Evolutionary conservation across 1,140 invertebrate genomes (phyloP).

Genomic region (Lasioglossum baleicum): DNA sequence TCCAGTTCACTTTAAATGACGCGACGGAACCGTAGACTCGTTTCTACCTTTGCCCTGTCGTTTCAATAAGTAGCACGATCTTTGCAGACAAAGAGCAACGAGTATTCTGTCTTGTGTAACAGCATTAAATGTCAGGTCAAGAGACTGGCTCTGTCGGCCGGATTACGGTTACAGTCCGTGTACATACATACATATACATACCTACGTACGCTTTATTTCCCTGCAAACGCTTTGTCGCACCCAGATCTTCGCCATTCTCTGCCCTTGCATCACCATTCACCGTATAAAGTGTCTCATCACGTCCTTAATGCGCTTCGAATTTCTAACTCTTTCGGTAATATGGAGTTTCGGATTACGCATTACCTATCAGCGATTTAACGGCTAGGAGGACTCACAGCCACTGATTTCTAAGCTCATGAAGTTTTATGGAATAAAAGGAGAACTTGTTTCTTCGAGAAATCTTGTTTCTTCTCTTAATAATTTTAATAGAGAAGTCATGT

Average conservation of each 20-base stretch:
- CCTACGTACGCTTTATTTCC: constrained; percentile 43
- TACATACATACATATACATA: constrained; percentile 18
- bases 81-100: constrained; percentile 63
- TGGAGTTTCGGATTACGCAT: too few relatives aligned
- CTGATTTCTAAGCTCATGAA: too few relatives aligned
- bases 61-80: constrained; percentile 60
- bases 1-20: not conserved
- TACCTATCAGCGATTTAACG: too few relatives aligned
- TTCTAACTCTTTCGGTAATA: too few relatives aligned
- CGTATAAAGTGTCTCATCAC: too few relatives aligned
- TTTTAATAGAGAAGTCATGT: too few relatives aligned
- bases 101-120: constrained; percentile 67
- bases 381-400: too few relatives aligned
- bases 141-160: constrained; percentile 60
- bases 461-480: too few relatives aligned
- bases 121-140: constrained; percentile 73
- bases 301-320: too few relatives aligned
- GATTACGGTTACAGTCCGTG: constrained; percentile 38
- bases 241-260: constrained; percentile 44
- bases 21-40: constrained; percentile 43
- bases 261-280: not conserved
- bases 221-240: constrained; percentile 56
- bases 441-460: too few relatives aligned
- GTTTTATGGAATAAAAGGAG: too few relatives aligned
- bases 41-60: constrained; percentile 44